Evolutionary conservation across 53 echinoderm and acorn worm genomes (phyloP), one percentile per base, ranked within the genome.

Genomic region (Henricia sp.): DNA sequence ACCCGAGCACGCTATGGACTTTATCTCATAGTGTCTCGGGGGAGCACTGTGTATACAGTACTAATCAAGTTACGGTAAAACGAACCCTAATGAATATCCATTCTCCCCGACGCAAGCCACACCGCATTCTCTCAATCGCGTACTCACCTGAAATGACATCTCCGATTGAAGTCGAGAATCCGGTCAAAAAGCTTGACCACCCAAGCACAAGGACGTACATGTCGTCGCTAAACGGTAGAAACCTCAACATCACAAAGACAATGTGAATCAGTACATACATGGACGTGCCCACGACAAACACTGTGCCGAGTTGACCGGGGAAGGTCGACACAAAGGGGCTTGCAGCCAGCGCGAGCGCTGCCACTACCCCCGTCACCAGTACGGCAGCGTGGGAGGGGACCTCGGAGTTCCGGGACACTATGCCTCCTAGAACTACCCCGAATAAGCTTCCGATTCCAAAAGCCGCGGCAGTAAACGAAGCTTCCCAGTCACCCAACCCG

Each of bases 141-240:
- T n/a, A n/a, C n/a, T n/a, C n/a, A 63, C 64, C 64, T 35, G 64
- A 63, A 34, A 29, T 9, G 33, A n/a, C n/a, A 36, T 63, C 64
- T 0, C 64, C 64, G 13, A 35, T 13, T 2, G 64, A 12, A 17
- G 35, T 34, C 12, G 33, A 6, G 1, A 63, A 14, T 32, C 64
- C 64, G 14, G 14, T 10, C 13, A 34, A 2, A 11, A 63, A 63
- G 9, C 33, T 0, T 23, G 35, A 10, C 33, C 64, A 63, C 13
- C 64, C 64, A 1, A 63, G 33, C 2, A 63, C 64, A 0, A 33
- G 2, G 14, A 63, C 35, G 64, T 16, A 63, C n/a, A 3, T 63
- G 1, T 63, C 64, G 33, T 63, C 64, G 11, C 11, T 2, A 30
- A 63, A 63, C 6, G 64, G 64, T 10, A 63, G 35, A n/a, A 63